Evolutionary conservation across 2,888 invertebrate genomes (phyloP), one percentile per base, ranked within the genome.

Genomic region (Phania funesta): DNA sequence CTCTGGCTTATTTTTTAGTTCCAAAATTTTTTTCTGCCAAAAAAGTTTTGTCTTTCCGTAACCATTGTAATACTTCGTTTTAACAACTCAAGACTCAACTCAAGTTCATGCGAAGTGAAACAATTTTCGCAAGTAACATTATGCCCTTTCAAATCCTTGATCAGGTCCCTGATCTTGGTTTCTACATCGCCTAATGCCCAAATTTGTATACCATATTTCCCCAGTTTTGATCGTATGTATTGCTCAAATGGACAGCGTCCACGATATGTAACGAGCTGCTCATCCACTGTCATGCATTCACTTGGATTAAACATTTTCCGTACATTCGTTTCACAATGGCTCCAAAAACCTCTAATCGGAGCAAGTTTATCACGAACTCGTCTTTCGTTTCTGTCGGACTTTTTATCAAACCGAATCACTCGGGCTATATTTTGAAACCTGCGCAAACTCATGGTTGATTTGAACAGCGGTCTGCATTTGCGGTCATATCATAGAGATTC

Each of bases 331-430:
- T 16, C 24, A n/a, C 41, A 41, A 41, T 8, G 22, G n/a, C 11
- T 41, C 41, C 60, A 60, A 41, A 41, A 24, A 60, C 44, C 60
- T 41, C 41, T 60, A 5, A 60, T 41, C 1, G 41, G 8, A 24
- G 41, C 38, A 41, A 22, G 41, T 13, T 41, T 56, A 13, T 35
- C 35, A 16, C 56, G 35, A 13, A 13, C n/a, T 35, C 58, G 11
- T 35, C 35, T 35, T 20, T 58, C 38, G 11, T 11, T 20, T 7
- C 38, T 58, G 22, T 58, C 58, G 9, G 38, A 38, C 35, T 38
- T 38, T 18, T 58, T 38, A 38, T 58, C 58, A 58, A 38, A 20
- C 18, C 38, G 38, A 13, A 58, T 35, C 20, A 35, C 20, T 56
- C 56, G 20, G 0, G 35, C 18, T 56, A 56, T 56, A 35, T 56